Evolutionary conservation across 2,113 vertebrate genomes (phyloP).

Genomic region (Recurvirostra avosetta): DNA sequence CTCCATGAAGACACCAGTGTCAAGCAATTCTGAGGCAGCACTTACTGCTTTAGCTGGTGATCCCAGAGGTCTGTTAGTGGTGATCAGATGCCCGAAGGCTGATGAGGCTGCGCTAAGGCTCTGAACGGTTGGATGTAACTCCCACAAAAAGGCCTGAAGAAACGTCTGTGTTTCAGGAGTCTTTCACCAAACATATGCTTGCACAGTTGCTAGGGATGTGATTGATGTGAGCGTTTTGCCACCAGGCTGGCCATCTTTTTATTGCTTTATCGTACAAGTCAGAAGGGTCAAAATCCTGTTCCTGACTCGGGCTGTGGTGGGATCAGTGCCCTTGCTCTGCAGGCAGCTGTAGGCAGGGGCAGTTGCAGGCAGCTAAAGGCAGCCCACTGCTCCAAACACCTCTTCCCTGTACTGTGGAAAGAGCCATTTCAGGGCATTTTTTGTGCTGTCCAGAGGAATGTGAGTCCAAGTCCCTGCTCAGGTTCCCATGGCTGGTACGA

Average conservation of each 20-base stretch:
- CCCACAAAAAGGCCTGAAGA: neutral
- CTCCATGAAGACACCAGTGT: neutral
- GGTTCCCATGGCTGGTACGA: accelerated
- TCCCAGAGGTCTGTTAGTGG: neutral
- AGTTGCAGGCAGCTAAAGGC: neutral
- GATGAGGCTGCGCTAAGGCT: neutral
- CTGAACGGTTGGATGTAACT: neutral
- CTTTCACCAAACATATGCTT: neutral
- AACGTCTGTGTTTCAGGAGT: neutral
- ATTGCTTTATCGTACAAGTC: neutral
- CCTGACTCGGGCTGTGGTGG: too few relatives aligned
- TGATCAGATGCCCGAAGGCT: accelerated
- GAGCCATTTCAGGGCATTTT: neutral
- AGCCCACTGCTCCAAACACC: neutral
- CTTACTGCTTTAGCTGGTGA: neutral
- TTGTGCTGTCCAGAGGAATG: neutral
- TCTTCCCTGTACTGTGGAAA: neutral
- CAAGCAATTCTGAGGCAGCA: neutral
- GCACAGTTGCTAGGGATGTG: neutral
- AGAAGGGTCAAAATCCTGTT: neutral
- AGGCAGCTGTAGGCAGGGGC: neutral
- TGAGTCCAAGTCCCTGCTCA: neutral
- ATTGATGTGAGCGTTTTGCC: neutral
- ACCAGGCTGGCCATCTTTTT: neutral
- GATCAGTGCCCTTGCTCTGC: neutral